phyloP scores from a whole-genome alignment of 2,888 invertebrate species.

The Tribolium freemani region DNA sequence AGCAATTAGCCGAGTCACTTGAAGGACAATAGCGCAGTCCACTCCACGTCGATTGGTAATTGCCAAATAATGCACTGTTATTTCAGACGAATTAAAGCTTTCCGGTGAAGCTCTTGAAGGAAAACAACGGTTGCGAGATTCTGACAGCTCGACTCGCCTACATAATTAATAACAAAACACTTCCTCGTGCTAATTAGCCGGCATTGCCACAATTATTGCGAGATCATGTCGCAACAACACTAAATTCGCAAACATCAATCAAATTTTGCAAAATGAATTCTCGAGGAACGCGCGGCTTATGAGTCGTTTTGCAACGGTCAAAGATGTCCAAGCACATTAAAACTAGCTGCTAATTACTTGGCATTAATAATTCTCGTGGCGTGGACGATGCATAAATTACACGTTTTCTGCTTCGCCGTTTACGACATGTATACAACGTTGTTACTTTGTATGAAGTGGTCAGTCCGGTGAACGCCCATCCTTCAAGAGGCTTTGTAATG shows the following conservation, averaged over 20 bases:
- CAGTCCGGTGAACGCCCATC: constrained; percentile 5
- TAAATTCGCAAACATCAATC: background rate
- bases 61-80: constrained; percentile 32
- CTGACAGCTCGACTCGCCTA: constrained; percentile 4
- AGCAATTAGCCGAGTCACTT: constrained; percentile 27
- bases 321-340: constrained; percentile 42
- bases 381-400: constrained; percentile 35
- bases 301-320: constrained; percentile 25
- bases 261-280: constrained; percentile 26
- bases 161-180: constrained; percentile 19
- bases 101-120: background rate
- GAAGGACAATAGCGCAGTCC: constrained; percentile 11
- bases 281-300: constrained; percentile 37
- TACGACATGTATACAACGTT: constrained; percentile 23
- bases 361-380: constrained; percentile 43
- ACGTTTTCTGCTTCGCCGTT: constrained; percentile 33
- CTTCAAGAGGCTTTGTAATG: background rate
- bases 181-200: constrained; percentile 25
- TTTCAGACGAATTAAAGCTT: constrained; percentile 25
- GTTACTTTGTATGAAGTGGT: constrained; percentile 18
- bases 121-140: constrained; percentile 20
- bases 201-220: constrained; percentile 15
- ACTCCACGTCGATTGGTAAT: constrained; percentile 26
- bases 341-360: constrained; percentile 42
- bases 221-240: constrained; percentile 21